Conservation (phyloP, 2,888 invertebrate species). For the Ypsolopha sequella region DNA sequence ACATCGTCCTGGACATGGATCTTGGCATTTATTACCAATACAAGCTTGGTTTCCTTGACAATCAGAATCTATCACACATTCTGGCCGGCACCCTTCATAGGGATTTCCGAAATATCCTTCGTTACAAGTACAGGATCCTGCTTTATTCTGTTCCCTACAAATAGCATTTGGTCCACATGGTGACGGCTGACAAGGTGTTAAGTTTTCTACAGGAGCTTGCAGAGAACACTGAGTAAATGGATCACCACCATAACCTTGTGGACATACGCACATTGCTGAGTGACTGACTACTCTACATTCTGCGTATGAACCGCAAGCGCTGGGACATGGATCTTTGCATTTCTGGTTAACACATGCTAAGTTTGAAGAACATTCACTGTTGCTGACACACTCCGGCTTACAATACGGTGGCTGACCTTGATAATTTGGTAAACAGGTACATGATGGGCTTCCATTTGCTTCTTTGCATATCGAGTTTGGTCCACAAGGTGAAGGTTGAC, state of each 20-base stretch:
- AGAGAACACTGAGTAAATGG: conserved; percentile 72
- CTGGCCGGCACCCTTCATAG: conserved; percentile 81
- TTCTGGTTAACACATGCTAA: conserved; percentile 81
- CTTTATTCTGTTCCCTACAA: conserved; percentile 76
- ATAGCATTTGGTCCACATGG: conserved; percentile 80
- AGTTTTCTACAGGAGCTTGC: conserved; percentile 54
- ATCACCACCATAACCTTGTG: conserved; percentile 73
- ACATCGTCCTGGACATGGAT: conserved; percentile 83
- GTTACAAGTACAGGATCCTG: conserved; percentile 78
- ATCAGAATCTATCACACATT: conserved; percentile 79
- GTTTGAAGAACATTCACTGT: conserved; percentile 78
- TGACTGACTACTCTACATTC: conserved; percentile 82
- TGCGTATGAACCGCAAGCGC: conserved; percentile 79
- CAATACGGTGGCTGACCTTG: conserved; percentile 82
- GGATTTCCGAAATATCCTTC: conserved; percentile 82
- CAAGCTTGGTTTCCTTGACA: conserved; percentile 81
- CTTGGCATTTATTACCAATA: conserved; percentile 78
- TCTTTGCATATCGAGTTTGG: conserved; percentile 81
- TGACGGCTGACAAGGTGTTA: conserved; percentile 76
- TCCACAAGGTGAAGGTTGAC: conserved; percentile 85
- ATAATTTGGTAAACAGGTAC: conserved; percentile 78
- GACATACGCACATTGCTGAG: conserved; percentile 83
- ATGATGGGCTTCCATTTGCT: conserved; percentile 77
- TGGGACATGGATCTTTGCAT: conserved; percentile 80
- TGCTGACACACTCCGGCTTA: conserved; percentile 83